Evolutionary conservation across 2,888 invertebrate genomes (phyloP).

Genomic region (Athalia circularis): DNA sequence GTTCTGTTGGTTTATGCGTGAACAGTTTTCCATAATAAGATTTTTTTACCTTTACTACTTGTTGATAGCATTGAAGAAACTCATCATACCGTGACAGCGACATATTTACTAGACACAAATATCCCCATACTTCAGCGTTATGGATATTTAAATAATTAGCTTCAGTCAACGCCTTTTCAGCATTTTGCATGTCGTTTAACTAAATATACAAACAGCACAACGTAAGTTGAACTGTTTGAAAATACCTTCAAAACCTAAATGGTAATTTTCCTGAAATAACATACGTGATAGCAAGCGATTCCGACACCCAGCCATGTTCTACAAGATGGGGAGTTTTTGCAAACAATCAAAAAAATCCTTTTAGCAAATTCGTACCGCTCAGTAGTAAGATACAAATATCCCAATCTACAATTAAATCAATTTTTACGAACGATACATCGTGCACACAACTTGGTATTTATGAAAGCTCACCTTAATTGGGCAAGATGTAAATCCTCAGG

Average conservation of each 20-base stretch:
- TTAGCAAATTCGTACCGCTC: conserved; percentile 57
- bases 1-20: background rate
- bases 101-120: conserved; percentile 64
- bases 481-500: conserved; percentile 62
- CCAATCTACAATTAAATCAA: conserved; percentile 55
- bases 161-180: conserved; percentile 61
- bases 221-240: background rate
- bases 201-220: conserved; percentile 31
- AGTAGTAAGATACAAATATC: conserved; percentile 55
- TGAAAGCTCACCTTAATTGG: conserved; percentile 54
- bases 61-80: conserved; percentile 64
- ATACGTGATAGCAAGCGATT: conserved; percentile 60
- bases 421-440: background rate
- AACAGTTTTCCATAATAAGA: background rate
- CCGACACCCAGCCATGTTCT: conserved; percentile 64
- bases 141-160: conserved; percentile 62
- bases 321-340: conserved; percentile 57
- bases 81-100: conserved; percentile 60
- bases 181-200: conserved; percentile 57
- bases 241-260: background rate
- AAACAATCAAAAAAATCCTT: conserved; percentile 57
- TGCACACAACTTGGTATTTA: background rate
- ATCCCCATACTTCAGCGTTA: conserved; percentile 62
- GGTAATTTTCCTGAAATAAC: conserved; percentile 8
- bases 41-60: conserved; percentile 56